Evolutionary conservation across 2,113 vertebrate species (phyloP), one percentile per base, ranked within the genome.

Genomic region (Solenodon paradoxus): DNA sequence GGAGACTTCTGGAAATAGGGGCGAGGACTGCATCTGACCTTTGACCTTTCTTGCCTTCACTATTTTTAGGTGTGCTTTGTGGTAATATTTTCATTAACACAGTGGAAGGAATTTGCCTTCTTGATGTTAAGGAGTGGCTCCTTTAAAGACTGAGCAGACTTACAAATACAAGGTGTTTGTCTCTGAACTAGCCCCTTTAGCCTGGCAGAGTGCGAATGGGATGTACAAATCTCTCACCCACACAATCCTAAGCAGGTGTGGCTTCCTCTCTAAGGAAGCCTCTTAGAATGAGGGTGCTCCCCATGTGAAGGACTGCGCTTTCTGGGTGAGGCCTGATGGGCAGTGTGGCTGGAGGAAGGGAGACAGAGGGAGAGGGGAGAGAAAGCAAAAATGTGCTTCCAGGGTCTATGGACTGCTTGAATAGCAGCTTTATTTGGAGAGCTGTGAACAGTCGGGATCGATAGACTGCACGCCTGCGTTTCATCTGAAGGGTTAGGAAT

Each of bases 341-440:
- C 47, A 71, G 35, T 61, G 69, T 47, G 45, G 28, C 64, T 40
- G 4, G 78, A 35, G 16, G 69, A n/a, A 68, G 32, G 69, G 53
- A 53, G 38, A 19, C 9, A 2, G 78, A 83, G 64, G 47, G 55
- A 72, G 20, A 40, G 40, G 9, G 26, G n/a, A n/a, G n/a, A 80
- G 63, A 71, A 77, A 45, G 66, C 66, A 22, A 12, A 20, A 78
- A n/a, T 7, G 22, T 7, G 20, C 55, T 80, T 47, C 75, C 68
- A 71, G 3, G 64, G 26, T 24, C 35, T 5, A 10, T 1, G 0
- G 28, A 7, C n/a, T 2, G 88, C 78, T 38, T 82, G 80, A 92
- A 63, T 45, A 63, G 77, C 42, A 63, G 87, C 92, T 88, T 92
- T 93, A n/a, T 84, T 45, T 84, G 63, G 32, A 85, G 68, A 59